Base-by-base conservation (phyloP, 2,888 invertebrate genomes). In the Micoletzkya japonica region DNA sequence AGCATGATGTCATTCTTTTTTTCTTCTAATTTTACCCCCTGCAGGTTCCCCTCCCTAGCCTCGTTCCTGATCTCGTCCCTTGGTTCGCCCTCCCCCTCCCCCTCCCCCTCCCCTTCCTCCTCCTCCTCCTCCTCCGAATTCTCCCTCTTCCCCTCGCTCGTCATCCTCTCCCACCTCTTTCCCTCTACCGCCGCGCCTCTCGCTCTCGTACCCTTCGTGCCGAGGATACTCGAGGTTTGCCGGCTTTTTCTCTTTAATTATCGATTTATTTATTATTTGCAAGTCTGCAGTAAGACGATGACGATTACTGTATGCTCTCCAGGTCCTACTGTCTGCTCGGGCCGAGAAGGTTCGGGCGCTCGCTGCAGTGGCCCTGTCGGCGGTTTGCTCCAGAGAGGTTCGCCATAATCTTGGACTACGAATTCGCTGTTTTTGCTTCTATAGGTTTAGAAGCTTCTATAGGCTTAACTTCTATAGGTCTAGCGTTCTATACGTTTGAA, bases 321-420 rank as follows among this genome's bases (percentile, higher is more conserved):
- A 67, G 67, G 67, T 67, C 4, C 44, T 56, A n/a, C 49, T 67
- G 24, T 67, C 67, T 1, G 2, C 57, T 37, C 56, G 67, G 4
- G 67, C 56, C 6, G 76, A 81, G 59, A 76, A 78, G 32, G 68
- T 80, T 1, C 72, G 82, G 14, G 71, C 76, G 44, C 73, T 82
- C 20, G 77, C 79, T 1, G 77, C 77, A 24, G 80, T 77, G 6
- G 77, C 82, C 0, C 70, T 79, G 50, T 37, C 78, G 2, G 72
- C 79, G 24, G 78, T 77, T 37, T 69, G 76, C 1, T 76, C 77
- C 26, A 63, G 64, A 14, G 75, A 77, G 37, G 80, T 74, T 30
- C 50, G 50, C 39, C 2, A 17, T 60, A 10, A 44, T 14, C 10
- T 44, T 10, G 20, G 20, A 14, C 44, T 44, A n/a, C n/a, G n/a